Percentiles rank a stretch among this genome's conserved stretches.
phyloP scores from a whole-genome alignment of 2,113 vertebrate species.

The Dissostichus mawsoni region DNA sequence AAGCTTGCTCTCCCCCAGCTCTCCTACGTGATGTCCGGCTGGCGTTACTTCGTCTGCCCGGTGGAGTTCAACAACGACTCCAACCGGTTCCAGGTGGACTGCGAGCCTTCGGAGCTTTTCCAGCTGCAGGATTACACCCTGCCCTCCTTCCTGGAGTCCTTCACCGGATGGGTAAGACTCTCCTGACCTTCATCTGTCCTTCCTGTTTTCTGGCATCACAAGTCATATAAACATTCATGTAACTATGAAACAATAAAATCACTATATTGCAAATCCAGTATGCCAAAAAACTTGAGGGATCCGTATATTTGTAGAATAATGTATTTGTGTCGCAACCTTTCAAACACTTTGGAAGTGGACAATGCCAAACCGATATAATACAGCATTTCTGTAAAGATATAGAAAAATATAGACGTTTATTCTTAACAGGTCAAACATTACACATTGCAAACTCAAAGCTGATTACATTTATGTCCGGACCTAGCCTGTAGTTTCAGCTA shows the following conservation, averaged over 20 bases:
- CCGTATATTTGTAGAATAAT: not conserved
- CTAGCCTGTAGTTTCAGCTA: no score
- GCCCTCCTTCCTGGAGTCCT: slow-evolving; percentile 88
- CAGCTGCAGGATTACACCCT: slow-evolving; percentile 94
- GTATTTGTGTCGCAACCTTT: not conserved
- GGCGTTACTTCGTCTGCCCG: slow-evolving; percentile 95
- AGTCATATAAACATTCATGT: no score
- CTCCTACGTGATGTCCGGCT: slow-evolving; percentile 96
- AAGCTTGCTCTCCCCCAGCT: slow-evolving; percentile 79
- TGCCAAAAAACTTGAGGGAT: not conserved
- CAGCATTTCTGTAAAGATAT: not conserved
- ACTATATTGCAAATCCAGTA: not conserved
- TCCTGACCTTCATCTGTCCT: not conserved
- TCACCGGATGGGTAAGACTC: slow-evolving; percentile 91
- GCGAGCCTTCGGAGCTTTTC: slow-evolving; percentile 93
- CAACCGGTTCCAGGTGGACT: slow-evolving; percentile 98
- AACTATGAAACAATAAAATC: not conserved
- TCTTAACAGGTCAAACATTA: no score
- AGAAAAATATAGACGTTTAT: no score
- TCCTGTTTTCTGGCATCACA: no score
- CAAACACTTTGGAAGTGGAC: not conserved
- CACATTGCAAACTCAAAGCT: no score
- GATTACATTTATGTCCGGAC: no score
- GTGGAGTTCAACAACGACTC: slow-evolving; percentile 98
- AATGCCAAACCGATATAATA: no score